Evolutionary conservation across 2,888 invertebrate genomes (phyloP), one percentile per base, ranked within the genome.

Genomic region (Aphidoletes aphidimyza): DNA sequence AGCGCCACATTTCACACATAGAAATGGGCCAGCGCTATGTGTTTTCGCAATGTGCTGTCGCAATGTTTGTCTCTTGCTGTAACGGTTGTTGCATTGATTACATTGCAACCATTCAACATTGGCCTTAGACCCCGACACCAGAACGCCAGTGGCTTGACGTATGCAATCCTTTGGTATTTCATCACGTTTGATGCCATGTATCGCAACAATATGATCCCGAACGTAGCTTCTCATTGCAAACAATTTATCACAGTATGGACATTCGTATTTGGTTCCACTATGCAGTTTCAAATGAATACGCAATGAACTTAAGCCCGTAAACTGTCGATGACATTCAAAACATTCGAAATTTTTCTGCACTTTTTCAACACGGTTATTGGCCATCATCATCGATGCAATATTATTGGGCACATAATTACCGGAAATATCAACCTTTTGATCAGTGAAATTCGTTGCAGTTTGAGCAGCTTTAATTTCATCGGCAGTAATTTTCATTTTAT

Each of bases 1-100:
- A n/a, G 36, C n/a, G 1, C 84, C 84, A 34, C 84, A 84, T 1
- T 14, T 84, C 19, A 84, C 45, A 36, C 84, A 84, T 34, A 84
- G 17, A 49, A 36, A 84, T n/a, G 84, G 84, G 6, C 30, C 49
- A 19, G 47, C 19, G 19, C n/a, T 84, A n/a, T 84, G 84, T n/a
- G 36, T 49, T 36, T 36, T 47, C 47, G n/a, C n/a, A n/a, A 84
- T 49, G 11, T 84, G 84, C 26, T 49, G 36, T 1, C 49, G 84
- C 84, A 84, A n/a, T 9, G 45, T 36, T 14, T 49, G 84, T 49
- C 26, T 47, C 8, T 84, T 36, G 19, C n/a, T 47, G 11, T 47
- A 84, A 6, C 36, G 26, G n/a, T 36, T 84, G 3, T 47, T 9
- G n/a, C 84, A 84, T n/a, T 36, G 36, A 36, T 22, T 36, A 54